phyloP scores from a whole-genome alignment of 2,113 vertebrate genomes.

The Ptyas mucosa region DNA sequence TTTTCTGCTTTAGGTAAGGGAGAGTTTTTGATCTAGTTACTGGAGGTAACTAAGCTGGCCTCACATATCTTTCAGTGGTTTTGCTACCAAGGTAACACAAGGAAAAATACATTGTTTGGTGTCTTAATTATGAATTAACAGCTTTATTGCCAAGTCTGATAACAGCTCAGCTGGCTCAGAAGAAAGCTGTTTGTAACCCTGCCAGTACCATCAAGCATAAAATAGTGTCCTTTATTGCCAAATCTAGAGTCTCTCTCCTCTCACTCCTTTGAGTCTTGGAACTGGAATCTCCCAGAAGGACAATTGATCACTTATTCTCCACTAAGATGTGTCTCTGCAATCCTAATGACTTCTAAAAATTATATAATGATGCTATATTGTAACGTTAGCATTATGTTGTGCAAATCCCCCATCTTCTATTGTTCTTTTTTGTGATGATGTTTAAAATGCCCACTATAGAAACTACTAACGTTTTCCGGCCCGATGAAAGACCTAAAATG shows the following conservation, averaged over 20 bases:
- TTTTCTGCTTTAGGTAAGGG: background rate
- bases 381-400: background rate
- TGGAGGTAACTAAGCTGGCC: background rate
- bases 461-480: background rate
- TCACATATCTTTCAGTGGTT: background rate
- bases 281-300: background rate
- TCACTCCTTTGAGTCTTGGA: background rate
- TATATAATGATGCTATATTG: background rate
- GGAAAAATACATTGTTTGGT: background rate
- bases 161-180: background rate
- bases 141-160: background rate
- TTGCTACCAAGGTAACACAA: background rate
- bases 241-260: background rate
- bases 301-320: background rate
- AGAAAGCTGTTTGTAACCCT: background rate
- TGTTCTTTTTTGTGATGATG: background rate
- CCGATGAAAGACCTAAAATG: background rate
- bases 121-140: background rate
- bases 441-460: background rate
- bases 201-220: background rate
- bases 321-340: background rate
- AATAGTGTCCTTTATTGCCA: background rate
- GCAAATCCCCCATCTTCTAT: background rate
- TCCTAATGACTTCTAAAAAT: background rate
- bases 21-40: background rate